Evolutionary conservation across 2,113 vertebrate genomes (phyloP), one percentile per base, ranked within the genome.

Genomic region (Chamaea fasciata): DNA sequence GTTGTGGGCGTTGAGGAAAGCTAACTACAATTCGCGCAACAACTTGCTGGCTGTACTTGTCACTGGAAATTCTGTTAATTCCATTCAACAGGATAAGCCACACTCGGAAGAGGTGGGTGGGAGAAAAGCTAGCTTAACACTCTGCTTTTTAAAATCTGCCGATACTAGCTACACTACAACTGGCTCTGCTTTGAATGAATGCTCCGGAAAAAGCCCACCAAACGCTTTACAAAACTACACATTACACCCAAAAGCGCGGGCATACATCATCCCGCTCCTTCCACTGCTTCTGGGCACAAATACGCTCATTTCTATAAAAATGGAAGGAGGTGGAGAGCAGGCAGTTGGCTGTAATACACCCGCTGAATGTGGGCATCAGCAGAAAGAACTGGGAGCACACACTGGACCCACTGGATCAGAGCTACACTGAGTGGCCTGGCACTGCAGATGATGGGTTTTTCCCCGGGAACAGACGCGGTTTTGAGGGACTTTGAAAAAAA

Each of bases 41-140:
- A 85, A 65, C 49, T 33, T 10, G 20, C 37, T 81, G 73, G 46
- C 69, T 78, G 50, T 47, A 39, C 87, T 53, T 92, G 95, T 97
- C 97, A 96, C 91, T 76, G 87, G 87, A 76, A 95, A 98, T 97
- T 90, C 67, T 59, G 91, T 69, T 98, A 98, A 98, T 97, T 94
- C 97, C 76, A 68, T 89, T 97, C 78, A 96, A 65, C n/a, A 52
- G 83, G 97, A 92, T 97, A 98, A 98, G 95, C 95, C 84, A 77
- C 63, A 87, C 70, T 82, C 83, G 91, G 42, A 46, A 83, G 27
- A 82, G 42, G 71, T 62, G 55, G 50, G 87, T 19, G 64, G 83
- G 23, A 76, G 83, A 62, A 89, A 71, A 57, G 41, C 74, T 44
- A 92, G 95, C 85, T 97, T 93, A 87, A 62, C 73, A 70, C 77